Evolutionary conservation across 2,888 invertebrate genomes (phyloP), one percentile per base, ranked within the genome.

Genomic region (Mythimna ferrago): DNA sequence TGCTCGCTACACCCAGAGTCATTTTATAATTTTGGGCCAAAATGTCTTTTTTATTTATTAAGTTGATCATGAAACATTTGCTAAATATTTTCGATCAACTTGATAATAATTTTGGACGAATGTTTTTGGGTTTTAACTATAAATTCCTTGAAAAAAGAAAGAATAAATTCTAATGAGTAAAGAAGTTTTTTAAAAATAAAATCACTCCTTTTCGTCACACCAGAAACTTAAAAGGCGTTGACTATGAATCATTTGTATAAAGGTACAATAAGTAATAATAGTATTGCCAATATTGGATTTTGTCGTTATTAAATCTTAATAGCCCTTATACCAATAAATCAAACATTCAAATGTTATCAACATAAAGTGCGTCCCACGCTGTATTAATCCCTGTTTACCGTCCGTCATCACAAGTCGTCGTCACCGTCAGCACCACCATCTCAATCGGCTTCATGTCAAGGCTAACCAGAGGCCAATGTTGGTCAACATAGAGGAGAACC

Each of bases 361-460:
- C 35, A 69, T 66, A 19, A 78, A 73, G 51, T 53, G 21, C 74
- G 14, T 60, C 80, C 73, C 56, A 83, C 82, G 60, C 79, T 16
- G 6, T 38, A 21, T 41, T 48, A 63, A 70, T 58, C 19, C 64
- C 38, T 78, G 66, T 78, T 82, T 84, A 79, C 76, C 41, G 56
- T 81, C 72, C 66, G 62, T 73, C 75, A 85, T 72, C 72, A 71
- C 41, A 67, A 73, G 62, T 62, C 72, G 53, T 57, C 62, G 72
- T 21, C 60, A 74, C 66, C 68, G 10, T n/a, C 21, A 9, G 35
- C 19, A 67, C 66, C 68, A 73, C 44, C 65, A 54, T 56, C 53
- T 71, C 62, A 56, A 72, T 60, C 66, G 63, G 56, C 73, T 54
- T 67, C 73, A 78, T 84, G 86, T 86, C 84, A 85, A 84, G 85